phyloP scores from a whole-genome alignment of 2,797 vertebrate genomes.

The Periophthalmus magnuspinnatus region DNA sequence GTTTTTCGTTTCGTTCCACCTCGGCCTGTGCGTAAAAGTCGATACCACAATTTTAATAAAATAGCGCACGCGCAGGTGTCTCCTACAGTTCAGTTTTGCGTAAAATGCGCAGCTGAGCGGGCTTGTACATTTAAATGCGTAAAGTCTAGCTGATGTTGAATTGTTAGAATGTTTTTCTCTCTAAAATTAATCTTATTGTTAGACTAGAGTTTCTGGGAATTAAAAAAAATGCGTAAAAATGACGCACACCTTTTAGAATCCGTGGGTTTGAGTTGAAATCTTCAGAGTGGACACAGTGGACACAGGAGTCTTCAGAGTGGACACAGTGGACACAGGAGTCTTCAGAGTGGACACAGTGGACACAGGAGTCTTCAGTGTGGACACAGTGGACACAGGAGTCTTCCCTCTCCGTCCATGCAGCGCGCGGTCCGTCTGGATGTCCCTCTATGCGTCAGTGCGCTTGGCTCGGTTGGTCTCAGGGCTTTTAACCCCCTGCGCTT shows the following conservation, averaged over 20 bases:
- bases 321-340: no score
- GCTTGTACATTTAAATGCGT: no score
- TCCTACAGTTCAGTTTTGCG: neutral
- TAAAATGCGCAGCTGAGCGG: neutral
- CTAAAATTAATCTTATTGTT: no score
- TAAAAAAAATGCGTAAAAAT: neutral
- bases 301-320: neutral
- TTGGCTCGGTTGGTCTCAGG: constrained; percentile 47
- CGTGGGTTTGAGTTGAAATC: neutral
- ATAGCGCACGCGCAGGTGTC: neutral
- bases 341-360: no score
- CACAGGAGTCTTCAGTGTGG: neutral
- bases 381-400: no score
- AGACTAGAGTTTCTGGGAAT: no score
- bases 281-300: no score
- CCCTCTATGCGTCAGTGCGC: constrained; percentile 42
- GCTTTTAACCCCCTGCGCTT: constrained; percentile 60
- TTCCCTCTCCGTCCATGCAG: constrained; percentile 17
- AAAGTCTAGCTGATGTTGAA: no score
- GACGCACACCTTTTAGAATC: neutral
- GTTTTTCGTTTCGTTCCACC: no score
- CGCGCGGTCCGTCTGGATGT: constrained; percentile 22
- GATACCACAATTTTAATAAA: neutral
- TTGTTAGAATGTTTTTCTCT: no score
- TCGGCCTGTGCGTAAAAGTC: neutral